phyloP scores from a whole-genome alignment of 2,113 vertebrate species.

The Picathartes gymnocephalus region DNA sequence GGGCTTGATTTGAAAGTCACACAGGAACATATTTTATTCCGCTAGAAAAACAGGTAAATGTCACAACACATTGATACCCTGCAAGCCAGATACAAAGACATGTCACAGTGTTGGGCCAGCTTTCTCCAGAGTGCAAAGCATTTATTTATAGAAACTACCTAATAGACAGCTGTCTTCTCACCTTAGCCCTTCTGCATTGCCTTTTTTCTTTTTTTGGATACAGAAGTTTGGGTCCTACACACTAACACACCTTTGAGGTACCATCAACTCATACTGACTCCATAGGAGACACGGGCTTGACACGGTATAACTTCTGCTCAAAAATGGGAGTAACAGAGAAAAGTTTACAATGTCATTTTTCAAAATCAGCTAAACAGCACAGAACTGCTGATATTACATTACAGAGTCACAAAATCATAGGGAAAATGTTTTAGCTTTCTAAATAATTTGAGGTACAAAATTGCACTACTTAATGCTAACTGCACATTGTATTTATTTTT shows the following conservation, averaged over 20 bases:
- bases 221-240: neutral
- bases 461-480: slow-evolving; percentile 5
- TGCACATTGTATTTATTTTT: slow-evolving; percentile 1
- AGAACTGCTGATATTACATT: neutral
- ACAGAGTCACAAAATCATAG: neutral
- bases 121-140: neutral
- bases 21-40: neutral
- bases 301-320: neutral
- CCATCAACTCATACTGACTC: neutral
- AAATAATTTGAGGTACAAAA: neutral
- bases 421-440: neutral
- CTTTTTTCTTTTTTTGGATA: neutral
- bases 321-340: neutral
- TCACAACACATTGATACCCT: neutral
- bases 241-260: neutral
- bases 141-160: neutral
- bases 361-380: neutral
- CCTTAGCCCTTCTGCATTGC: neutral
- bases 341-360: neutral
- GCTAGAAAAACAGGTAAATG: neutral
- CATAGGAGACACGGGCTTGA: neutral
- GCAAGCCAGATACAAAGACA: neutral
- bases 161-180: neutral
- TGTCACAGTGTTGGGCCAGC: neutral
- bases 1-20: neutral